Evolutionary conservation across 2,797 vertebrate species (phyloP), one percentile per base, ranked within the genome.

Genomic region (Pygocentrus nattereri): DNA sequence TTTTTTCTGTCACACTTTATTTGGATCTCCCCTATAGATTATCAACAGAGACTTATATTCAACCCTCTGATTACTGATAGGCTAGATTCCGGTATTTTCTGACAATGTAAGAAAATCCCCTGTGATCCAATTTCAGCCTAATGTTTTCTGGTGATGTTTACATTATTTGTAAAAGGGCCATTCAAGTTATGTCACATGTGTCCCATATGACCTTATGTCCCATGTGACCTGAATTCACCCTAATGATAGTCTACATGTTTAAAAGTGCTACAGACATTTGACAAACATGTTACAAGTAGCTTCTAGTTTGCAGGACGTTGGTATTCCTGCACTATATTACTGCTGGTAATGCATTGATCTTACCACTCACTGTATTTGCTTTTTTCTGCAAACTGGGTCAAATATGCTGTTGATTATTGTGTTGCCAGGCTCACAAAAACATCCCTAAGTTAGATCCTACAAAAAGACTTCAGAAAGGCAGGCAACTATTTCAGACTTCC

Each of bases 261-360:
- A 52, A 62, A 79, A 52, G 44, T 21, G 15, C 47, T 21, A 21
- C 70, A 10, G 50, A 47, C 19, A 54, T 74, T 74, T 74, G 25
- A 19, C 38, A n/a, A n/a, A n/a, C n/a, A 18, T 72, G 8, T 71
- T n/a, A 30, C 18, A 19, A 72, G 34, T 15, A 23, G 13, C 19
- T 21, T 54, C 18, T 8, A 64, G 74, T 54, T 27, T 78, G 18
- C 3, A n/a, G 19, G 2, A 58, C 6, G 12, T 23, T 50, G 50
- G 50, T 1, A 19, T 27, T 25, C 25, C n/a, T 27, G 11, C 58
- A 13, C 27, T 59, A 27, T 8, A 27, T 25, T 59, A 2, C 2
- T 27, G 27, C 27, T 61, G 12, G 25, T 64, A 19, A 34, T 34
- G 34, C 7, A 13, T 8, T 58, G 1, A 10, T n/a, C 2, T 56